These are phyloP conservation scores for Habrosyne pyritoides DNA, from an alignment of 2,888 invertebrate species.

Conservation along the genomic window DNA sequence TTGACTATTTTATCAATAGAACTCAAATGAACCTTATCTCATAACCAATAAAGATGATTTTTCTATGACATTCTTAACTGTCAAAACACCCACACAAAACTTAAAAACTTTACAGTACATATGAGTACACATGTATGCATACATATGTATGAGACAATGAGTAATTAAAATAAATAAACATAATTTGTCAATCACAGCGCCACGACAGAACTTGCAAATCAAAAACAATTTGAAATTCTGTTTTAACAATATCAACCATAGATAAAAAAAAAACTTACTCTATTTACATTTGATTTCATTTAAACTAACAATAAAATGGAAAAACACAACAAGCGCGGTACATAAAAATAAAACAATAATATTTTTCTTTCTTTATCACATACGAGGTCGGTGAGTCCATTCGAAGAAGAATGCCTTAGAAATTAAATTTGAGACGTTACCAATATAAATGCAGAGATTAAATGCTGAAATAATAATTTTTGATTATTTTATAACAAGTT, in stretches of 20 bases:
- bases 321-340: constrained; percentile 42
- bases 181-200: background rate
- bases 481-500: too few relatives aligned
- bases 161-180: background rate
- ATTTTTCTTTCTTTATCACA: constrained; percentile 19
- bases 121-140: too few relatives aligned
- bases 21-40: too few relatives aligned
- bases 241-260: constrained; percentile 18
- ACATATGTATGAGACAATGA: too few relatives aligned
- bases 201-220: constrained; percentile 2
- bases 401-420: constrained; percentile 10
- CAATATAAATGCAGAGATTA: constrained; percentile 1
- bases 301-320: constrained; percentile 33
- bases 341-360: constrained; percentile 23
- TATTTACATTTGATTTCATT: constrained; percentile 23
- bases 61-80: too few relatives aligned
- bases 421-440: constrained; percentile 17
- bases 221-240: constrained; percentile 14
- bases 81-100: too few relatives aligned
- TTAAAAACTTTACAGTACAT: too few relatives aligned
- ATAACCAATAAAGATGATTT: too few relatives aligned
- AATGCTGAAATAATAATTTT: background rate
- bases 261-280: constrained; percentile 21
- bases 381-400: constrained; percentile 16
- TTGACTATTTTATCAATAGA: too few relatives aligned